Percentiles rank a stretch among this genome's conserved stretches.
phyloP scores from a whole-genome alignment of 92 coral and sea anemone species.

The Virgularia gustaviana region DNA sequence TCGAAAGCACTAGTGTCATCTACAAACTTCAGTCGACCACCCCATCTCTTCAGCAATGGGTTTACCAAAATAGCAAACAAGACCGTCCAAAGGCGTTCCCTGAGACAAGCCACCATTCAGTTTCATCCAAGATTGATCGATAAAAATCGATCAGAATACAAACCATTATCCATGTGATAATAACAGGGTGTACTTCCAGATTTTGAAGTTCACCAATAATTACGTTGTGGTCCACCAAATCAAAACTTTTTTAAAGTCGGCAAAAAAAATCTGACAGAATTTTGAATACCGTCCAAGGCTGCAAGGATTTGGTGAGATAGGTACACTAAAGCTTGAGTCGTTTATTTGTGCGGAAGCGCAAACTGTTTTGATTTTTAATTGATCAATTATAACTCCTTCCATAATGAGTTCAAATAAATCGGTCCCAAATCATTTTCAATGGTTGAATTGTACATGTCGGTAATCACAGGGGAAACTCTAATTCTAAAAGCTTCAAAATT shows the following conservation, averaged over 20 bases:
- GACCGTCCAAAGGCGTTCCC: constrained; percentile 4
- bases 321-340: constrained; percentile 5
- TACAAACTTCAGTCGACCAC: not conserved
- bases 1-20: constrained; percentile 19
- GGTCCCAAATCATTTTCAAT: too few species aligned
- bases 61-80: constrained; percentile 2
- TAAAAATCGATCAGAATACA: not conserved
- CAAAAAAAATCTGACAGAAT: not conserved
- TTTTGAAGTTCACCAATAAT: constrained; percentile 2
- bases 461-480: too few species aligned
- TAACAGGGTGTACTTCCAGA: not conserved
- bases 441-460: too few species aligned
- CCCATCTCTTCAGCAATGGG: not conserved
- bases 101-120: constrained; percentile 15
- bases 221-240: constrained; percentile 9
- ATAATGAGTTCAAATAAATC: too few species aligned
- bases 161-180: not conserved
- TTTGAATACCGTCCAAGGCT: not conserved
- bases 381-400: not conserved
- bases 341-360: constrained; percentile 9
- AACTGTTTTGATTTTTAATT: constrained; percentile 14
- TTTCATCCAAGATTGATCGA: not conserved
- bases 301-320: constrained; percentile 2
- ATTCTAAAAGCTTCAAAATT: too few species aligned
- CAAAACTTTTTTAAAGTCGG: constrained; percentile 7